Conservation (phyloP, 1,140 invertebrate genomes). For the Brachystomella parvula region DNA sequence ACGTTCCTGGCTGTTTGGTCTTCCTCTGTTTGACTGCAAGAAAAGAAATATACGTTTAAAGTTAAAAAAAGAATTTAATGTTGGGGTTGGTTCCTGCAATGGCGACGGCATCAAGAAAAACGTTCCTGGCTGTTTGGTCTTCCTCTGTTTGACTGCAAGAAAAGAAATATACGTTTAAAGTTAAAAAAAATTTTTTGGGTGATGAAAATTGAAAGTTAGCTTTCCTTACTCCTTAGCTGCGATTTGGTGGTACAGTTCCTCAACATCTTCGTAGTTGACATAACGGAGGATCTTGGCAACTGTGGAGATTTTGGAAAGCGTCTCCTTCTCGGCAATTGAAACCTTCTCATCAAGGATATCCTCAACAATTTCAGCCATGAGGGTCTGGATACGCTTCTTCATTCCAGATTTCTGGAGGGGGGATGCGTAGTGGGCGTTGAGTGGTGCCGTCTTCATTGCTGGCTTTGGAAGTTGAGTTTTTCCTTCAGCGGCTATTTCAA, state of each 20-base stretch:
- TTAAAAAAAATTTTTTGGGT: no score
- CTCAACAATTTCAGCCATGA: constrained; percentile 25
- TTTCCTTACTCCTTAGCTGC: constrained; percentile 7
- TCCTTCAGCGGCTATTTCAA: neutral
- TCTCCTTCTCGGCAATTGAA: constrained; percentile 32
- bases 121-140: constrained; percentile 15
- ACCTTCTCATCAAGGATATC: constrained; percentile 9
- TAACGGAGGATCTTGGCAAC: constrained; percentile 32
- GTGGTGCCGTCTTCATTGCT: constrained; percentile 25
- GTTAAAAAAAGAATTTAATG: neutral
- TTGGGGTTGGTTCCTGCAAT: constrained; percentile 37
- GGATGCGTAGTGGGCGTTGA: constrained; percentile 25
- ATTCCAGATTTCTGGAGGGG: constrained; percentile 16
- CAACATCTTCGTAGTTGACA: constrained; percentile 25
- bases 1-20: constrained; percentile 17
- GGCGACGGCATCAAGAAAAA: constrained; percentile 25
- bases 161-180: neutral
- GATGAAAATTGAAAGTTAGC: neutral
- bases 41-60: no score
- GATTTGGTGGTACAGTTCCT: constrained; percentile 13
- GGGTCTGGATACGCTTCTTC: constrained; percentile 13
- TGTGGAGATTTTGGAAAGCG: constrained; percentile 29
- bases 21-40: constrained; percentile 6
- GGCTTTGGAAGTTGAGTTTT: neutral
- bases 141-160: constrained; percentile 7